These are phyloP conservation scores for Xiphophorus maculatus DNA, from an alignment of 2,113 vertebrate species.

Conservation along the genomic window DNA sequence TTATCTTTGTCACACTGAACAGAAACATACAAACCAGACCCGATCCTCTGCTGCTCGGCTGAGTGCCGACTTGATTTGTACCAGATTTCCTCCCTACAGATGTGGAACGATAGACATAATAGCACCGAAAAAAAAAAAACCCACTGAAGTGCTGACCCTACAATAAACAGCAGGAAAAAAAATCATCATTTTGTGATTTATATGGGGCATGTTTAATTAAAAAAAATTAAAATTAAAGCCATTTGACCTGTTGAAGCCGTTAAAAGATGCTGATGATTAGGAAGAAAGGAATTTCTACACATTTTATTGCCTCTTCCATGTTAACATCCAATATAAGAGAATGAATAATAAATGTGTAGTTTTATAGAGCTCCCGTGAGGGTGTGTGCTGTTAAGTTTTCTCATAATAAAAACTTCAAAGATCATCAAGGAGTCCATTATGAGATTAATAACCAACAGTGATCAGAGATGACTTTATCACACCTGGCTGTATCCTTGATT, in stretches of 20 bases:
- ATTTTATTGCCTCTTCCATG: not conserved
- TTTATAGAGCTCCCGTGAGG: conserved; percentile 45
- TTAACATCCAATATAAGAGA: not conserved
- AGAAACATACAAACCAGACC: not conserved
- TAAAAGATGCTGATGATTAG: not conserved
- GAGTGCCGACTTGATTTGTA: too few species aligned
- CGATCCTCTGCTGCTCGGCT: not conserved
- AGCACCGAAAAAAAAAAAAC: too few species aligned
- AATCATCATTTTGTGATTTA: too few species aligned
- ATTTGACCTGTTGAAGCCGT: not conserved
- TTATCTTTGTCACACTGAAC: too few species aligned
- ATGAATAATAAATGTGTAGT: conserved; percentile 32
- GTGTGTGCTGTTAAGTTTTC: not conserved
- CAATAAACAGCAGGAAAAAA: not conserved
- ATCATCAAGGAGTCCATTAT: conserved; percentile 35
- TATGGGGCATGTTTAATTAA: not conserved
- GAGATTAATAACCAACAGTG: conserved; percentile 29
- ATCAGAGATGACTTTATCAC: conserved; percentile 14
- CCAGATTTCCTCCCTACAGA: not conserved
- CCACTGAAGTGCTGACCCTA: not conserved
- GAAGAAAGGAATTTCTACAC: not conserved
- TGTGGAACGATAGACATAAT: not conserved
- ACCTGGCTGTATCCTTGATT: conserved; percentile 33
- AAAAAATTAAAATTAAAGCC: not conserved
- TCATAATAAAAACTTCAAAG: conserved; percentile 35